A percentile compares a stretch with the other conserved stretches of the same genome.
Conservation (phyloP, 2,888 invertebrate genomes). For the Bruchidius siliquastri region DNA sequence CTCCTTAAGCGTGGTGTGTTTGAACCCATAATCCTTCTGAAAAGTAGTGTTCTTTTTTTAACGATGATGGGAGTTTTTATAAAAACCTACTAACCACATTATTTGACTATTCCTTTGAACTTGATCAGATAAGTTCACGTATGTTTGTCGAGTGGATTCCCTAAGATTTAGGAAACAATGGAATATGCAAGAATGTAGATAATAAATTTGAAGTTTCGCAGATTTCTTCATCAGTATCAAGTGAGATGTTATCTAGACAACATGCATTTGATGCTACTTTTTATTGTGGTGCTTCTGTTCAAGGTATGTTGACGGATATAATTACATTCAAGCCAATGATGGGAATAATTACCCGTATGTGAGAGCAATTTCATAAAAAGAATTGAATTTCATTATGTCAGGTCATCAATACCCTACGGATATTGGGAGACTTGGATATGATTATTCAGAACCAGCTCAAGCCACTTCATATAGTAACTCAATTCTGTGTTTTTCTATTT, state of each 20-base stretch:
- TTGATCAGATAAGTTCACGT: background rate
- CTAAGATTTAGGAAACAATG: background rate
- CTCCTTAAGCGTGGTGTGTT: too few relatives aligned
- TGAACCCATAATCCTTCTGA: background rate
- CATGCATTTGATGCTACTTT: slow-evolving; percentile 1
- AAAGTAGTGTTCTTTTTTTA: background rate
- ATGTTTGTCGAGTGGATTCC: background rate
- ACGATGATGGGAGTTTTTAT: too few relatives aligned
- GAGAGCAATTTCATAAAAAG: background rate
- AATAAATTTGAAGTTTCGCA: background rate
- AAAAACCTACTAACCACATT: too few relatives aligned
- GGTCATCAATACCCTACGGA: too few relatives aligned
- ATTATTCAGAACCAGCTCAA: too few relatives aligned
- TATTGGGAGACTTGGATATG: too few relatives aligned
- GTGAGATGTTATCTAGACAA: background rate
- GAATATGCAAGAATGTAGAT: background rate
- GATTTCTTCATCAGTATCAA: background rate
- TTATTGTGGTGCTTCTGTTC: background rate
- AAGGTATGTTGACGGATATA: background rate
- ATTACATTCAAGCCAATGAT: background rate
- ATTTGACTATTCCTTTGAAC: background rate
- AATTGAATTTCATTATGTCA: too few relatives aligned
- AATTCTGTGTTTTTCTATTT: too few relatives aligned
- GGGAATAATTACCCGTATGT: background rate
- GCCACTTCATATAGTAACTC: too few relatives aligned